Evolutionary conservation across 2,888 invertebrate species (phyloP).

Genomic region (Lepetodrilus schrolli): DNA sequence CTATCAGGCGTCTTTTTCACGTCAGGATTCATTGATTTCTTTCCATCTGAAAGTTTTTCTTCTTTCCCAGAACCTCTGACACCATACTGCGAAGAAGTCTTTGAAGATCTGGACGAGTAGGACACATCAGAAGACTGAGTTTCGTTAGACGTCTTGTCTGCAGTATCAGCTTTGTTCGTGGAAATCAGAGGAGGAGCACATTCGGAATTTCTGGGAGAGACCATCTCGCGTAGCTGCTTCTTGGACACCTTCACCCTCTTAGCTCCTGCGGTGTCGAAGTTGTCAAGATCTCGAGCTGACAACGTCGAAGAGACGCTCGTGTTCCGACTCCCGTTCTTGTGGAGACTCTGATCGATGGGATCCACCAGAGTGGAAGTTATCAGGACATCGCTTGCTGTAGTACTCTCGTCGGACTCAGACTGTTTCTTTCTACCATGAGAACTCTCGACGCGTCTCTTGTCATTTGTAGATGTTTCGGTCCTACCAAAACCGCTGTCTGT

Average conservation of each 20-base stretch:
- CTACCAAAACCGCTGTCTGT: constrained; percentile 53
- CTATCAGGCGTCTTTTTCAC: background rate
- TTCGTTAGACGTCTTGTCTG: background rate
- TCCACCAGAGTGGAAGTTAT: constrained; percentile 55
- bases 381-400: constrained; percentile 61
- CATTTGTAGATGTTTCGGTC: constrained; percentile 37
- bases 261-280: constrained; percentile 57
- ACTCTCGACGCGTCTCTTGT: constrained; percentile 33
- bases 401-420: constrained; percentile 54
- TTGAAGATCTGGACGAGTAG: background rate
- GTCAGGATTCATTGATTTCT: background rate
- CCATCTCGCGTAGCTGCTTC: constrained; percentile 61
- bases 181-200: background rate
- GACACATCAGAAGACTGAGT: background rate
- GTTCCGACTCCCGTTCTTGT: constrained; percentile 38
- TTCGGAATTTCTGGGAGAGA: constrained; percentile 46
- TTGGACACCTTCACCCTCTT: constrained; percentile 63
- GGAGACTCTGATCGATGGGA: constrained; percentile 39
- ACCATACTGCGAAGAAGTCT: background rate
- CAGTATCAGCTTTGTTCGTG: background rate
- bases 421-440: constrained; percentile 32
- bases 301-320: constrained; percentile 49
- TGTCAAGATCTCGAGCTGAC: constrained; percentile 51
- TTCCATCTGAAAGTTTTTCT: background rate
- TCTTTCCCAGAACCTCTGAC: too few relatives aligned